These are phyloP conservation scores for Apomyelois bistriatella DNA, from an alignment of 2,888 invertebrate species.

Conservation along the genomic window DNA sequence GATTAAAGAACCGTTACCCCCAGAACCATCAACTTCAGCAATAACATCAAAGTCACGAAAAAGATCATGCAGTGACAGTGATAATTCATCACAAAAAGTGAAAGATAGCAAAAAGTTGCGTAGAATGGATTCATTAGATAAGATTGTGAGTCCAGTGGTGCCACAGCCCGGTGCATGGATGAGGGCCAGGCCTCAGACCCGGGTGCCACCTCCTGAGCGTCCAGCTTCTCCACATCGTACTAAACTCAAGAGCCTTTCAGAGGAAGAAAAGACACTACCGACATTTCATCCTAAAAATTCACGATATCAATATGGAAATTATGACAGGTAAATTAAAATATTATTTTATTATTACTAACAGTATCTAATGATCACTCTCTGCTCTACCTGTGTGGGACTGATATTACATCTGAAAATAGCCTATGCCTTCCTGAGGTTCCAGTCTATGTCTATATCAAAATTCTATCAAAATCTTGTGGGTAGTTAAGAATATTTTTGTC, in stretches of 20 bases:
- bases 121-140: conserved; percentile 88
- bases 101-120: conserved; percentile 80
- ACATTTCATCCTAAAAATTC: conserved; percentile 87
- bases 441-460: too few species aligned
- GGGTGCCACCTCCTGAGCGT: conserved; percentile 57
- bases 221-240: conserved; percentile 70
- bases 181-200: conserved; percentile 66
- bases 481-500: too few species aligned
- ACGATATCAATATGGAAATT: conserved; percentile 96
- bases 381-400: neutral
- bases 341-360: neutral
- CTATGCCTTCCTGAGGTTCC: too few species aligned
- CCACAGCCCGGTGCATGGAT: conserved; percentile 94
- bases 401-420: too few species aligned
- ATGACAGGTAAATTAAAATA: conserved; percentile 83
- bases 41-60: conserved; percentile 64
- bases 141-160: conserved; percentile 95
- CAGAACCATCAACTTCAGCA: conserved; percentile 61
- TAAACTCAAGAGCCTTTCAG: conserved; percentile 50
- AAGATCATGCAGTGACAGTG: conserved; percentile 78
- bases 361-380: too few species aligned
- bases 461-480: too few species aligned
- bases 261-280: conserved; percentile 74
- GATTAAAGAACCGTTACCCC: conserved; percentile 60
- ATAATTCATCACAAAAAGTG: conserved; percentile 74